These are phyloP conservation scores for Teleiodes luculella DNA, from an alignment of 2,888 invertebrate species.

Conservation along the genomic window DNA sequence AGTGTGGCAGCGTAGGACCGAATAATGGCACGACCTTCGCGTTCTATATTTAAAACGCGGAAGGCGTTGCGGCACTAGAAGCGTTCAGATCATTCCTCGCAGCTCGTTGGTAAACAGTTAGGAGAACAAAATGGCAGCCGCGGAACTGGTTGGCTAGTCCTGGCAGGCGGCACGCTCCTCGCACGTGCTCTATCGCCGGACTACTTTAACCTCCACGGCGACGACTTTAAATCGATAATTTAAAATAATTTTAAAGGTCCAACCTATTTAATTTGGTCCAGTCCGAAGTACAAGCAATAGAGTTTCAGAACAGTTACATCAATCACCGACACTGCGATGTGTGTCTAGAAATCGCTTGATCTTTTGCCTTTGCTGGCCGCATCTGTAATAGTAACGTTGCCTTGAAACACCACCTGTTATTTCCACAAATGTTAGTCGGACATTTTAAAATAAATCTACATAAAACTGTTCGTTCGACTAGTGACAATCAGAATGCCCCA, in stretches of 20 bases:
- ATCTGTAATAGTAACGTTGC: not conserved
- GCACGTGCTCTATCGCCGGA: slow-evolving; percentile 24
- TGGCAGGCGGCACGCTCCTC: slow-evolving; percentile 27
- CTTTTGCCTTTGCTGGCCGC: not conserved
- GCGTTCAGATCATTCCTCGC: slow-evolving; percentile 55
- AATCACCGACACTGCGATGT: not conserved
- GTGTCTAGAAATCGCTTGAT: not conserved
- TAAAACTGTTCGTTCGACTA: too few relatives aligned
- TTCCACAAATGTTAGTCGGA: not conserved
- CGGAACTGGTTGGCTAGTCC: slow-evolving; percentile 34
- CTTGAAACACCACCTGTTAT: not conserved
- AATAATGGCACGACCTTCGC: slow-evolving; percentile 68
- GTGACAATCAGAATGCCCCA: not conserved
- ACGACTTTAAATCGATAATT: not conserved
- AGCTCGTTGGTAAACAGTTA: slow-evolving; percentile 62
- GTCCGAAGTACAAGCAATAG: not conserved
- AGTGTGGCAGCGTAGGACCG: slow-evolving; percentile 38
- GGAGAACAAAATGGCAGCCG: slow-evolving; percentile 47
- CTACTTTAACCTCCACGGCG: slow-evolving; percentile 2
- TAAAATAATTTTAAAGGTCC: slow-evolving; percentile 5
- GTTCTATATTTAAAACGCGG: slow-evolving; percentile 74
- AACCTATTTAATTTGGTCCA: slow-evolving; percentile 5
- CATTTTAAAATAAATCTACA: too few relatives aligned
- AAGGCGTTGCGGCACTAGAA: slow-evolving; percentile 64
- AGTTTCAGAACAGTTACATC: not conserved